These are phyloP conservation scores for Drosophila albomicans DNA, from an alignment of 1,140 invertebrate species.

Conservation along the genomic window DNA sequence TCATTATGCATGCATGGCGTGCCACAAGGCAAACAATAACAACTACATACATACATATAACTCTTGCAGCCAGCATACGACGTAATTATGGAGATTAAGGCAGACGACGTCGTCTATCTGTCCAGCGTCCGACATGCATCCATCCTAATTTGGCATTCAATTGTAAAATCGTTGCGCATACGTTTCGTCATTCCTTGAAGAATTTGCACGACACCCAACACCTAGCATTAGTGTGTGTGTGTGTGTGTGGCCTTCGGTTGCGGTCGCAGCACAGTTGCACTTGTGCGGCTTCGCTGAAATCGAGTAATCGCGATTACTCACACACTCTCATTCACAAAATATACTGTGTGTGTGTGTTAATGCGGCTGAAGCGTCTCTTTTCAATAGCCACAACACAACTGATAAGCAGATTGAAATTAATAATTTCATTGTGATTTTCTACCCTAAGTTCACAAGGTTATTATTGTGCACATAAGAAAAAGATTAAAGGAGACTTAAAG, in stretches of 20 bases:
- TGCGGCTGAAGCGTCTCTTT: background rate
- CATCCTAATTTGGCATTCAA: conserved; percentile 75
- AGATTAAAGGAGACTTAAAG: too few relatives aligned
- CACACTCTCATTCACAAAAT: background rate
- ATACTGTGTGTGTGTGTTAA: conserved; percentile 1
- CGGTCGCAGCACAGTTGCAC: conserved; percentile 67
- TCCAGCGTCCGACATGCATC: conserved; percentile 36
- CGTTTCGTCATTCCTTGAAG: conserved; percentile 72
- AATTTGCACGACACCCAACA: conserved; percentile 54
- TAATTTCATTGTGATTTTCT: conserved; percentile 21
- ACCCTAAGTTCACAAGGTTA: too few relatives aligned
- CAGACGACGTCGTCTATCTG: conserved; percentile 23
- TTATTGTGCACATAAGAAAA: too few relatives aligned
- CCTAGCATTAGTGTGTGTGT: background rate
- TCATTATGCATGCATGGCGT: conserved; percentile 73
- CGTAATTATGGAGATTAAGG: conserved; percentile 52
- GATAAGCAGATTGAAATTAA: conserved; percentile 35
- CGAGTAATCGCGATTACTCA: conserved; percentile 7
- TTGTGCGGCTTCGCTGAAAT: conserved; percentile 66
- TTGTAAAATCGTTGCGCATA: conserved; percentile 72
- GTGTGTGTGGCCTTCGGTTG: conserved; percentile 65
- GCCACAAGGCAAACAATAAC: conserved; percentile 48
- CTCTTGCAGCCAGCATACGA: conserved; percentile 10
- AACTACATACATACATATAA: conserved; percentile 3
- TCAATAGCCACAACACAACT: conserved; percentile 12